Evolutionary conservation across 2,797 vertebrate species (phyloP), one percentile per base, ranked within the genome.

Genomic region (Pelobates cultripes): DNA sequence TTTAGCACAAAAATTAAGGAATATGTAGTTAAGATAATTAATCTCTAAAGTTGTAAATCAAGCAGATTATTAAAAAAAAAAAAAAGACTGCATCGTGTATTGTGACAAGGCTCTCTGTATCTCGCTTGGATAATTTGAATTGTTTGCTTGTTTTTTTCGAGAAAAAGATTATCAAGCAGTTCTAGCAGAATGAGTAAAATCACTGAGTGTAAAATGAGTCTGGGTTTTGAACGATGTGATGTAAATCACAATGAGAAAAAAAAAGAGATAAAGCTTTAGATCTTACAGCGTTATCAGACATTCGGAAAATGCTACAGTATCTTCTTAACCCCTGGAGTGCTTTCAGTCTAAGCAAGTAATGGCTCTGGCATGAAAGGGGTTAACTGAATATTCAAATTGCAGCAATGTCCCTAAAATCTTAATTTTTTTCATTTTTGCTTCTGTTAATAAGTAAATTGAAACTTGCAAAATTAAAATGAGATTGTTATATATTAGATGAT

Each of bases 131-230:
- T 74, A 9, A 9, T 66, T 75, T 60, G 69, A 51, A 79, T 75
- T 75, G 77, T 79, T 76, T 66, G 74, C 74, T 66, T 76, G 74
- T 76, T 73, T 78, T 28, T 63, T 6, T 10, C 14, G 43, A 78
- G 69, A 17, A 83, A 53, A 75, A 70, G 40, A 71, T 75, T 66
- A 78, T 55, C 66, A 69, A 76, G 43, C 81, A 75, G 53, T 75
- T 78, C 66, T 70, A 55, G 66, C n/a, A 15, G 67, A 60, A 79
- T 71, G 67, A 71, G 77, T 70, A 47, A 47, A 78, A 78, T 75
- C 63, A 69, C 28, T 73, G 75, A 28, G 64, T 74, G 76, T 69
- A 70, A 83, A 53, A 74, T 70, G 64, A 74, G 64, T 67, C 44
- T 77, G 53, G 12, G 73, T 74, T 63, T 17, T 28, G 57, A n/a